Percentiles rank a stretch among this genome's conserved stretches.
phyloP scores from a whole-genome alignment of 2,113 vertebrate species.

The Leptobrachium leishanense region DNA sequence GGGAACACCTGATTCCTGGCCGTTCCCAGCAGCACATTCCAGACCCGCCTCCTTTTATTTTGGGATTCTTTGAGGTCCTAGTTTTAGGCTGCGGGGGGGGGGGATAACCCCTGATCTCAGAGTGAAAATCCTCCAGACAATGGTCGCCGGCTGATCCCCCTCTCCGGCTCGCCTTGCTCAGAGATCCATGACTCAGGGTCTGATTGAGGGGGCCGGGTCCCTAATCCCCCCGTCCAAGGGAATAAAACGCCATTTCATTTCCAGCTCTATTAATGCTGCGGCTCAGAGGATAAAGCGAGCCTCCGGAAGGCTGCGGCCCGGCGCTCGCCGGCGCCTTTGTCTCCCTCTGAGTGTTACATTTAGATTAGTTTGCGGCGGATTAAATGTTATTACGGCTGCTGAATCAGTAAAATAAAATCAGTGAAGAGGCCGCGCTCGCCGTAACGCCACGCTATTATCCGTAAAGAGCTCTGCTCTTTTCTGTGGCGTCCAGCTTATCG shows the following conservation, averaged over 20 bases:
- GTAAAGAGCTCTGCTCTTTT: slow-evolving; percentile 40
- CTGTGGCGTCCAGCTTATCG: slow-evolving; percentile 50
- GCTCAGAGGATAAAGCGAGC: slow-evolving; percentile 68
- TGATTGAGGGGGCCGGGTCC: slow-evolving; percentile 67
- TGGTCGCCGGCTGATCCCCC: slow-evolving; percentile 23
- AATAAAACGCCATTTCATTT: slow-evolving; percentile 71
- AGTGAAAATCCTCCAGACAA: slow-evolving; percentile 14
- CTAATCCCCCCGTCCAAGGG: slow-evolving; percentile 69
- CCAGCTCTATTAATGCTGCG: slow-evolving; percentile 66
- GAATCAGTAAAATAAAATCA: slow-evolving; percentile 60
- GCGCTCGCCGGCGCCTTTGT: slow-evolving; percentile 63
- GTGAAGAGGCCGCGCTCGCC: slow-evolving; percentile 64
- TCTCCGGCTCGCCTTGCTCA: slow-evolving; percentile 67
- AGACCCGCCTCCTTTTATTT: too few relatives aligned
- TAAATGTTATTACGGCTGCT: slow-evolving; percentile 67
- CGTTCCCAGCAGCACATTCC: too few relatives aligned
- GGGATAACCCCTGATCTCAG: slow-evolving; percentile 46
- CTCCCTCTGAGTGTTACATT: slow-evolving; percentile 74
- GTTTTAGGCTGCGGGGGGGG: slow-evolving; percentile 45
- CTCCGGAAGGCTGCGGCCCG: slow-evolving; percentile 65
- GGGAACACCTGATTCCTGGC: too few relatives aligned
- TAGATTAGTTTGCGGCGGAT: slow-evolving; percentile 74
- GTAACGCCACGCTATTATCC: slow-evolving; percentile 56
- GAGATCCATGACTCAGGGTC: slow-evolving; percentile 69
- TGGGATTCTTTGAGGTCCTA: not conserved